Conservation (phyloP, 2,113 vertebrate species). For the Entelurus aequoreus region DNA sequence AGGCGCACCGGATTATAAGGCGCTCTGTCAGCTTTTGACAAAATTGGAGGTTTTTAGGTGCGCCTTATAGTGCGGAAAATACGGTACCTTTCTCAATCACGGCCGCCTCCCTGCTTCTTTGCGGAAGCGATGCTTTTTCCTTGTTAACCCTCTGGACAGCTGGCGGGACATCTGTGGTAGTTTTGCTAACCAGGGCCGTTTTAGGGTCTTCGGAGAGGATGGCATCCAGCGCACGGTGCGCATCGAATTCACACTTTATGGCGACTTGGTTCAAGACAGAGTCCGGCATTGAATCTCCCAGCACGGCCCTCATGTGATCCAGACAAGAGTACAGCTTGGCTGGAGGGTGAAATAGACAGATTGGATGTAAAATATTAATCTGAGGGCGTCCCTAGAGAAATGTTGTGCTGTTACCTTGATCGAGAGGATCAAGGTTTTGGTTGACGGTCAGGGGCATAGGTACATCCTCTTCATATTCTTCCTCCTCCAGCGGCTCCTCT, state of each 20-base stretch:
- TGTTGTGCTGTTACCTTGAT: constrained; percentile 78
- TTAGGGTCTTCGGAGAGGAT: constrained; percentile 79
- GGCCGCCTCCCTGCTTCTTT: constrained; percentile 49
- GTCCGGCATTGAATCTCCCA: constrained; percentile 84
- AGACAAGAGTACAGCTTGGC: constrained; percentile 89
- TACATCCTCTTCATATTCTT: constrained; percentile 69
- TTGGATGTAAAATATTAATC: constrained; percentile 1
- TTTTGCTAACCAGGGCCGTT: constrained; percentile 51
- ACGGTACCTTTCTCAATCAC: constrained; percentile 75
- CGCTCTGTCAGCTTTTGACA: too few species aligned
- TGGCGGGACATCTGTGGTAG: constrained; percentile 11
- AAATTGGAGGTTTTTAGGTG: too few species aligned
- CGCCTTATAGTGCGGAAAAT: too few species aligned
- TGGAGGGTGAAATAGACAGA: constrained; percentile 38
- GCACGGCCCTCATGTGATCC: constrained; percentile 88
- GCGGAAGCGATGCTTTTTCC: constrained; percentile 42
- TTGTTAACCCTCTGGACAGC: constrained; percentile 17
- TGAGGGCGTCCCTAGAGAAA: neutral
- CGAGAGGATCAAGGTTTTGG: constrained; percentile 75
- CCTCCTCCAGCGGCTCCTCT: constrained; percentile 82
- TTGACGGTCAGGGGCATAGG: constrained; percentile 60
- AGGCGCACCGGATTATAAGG: too few species aligned
- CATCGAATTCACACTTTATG: constrained; percentile 82
- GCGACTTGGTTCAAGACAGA: constrained; percentile 81
- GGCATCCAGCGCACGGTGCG: constrained; percentile 82